phyloP scores from a whole-genome alignment of 2,888 invertebrate genomes.

The Macaria notata region DNA sequence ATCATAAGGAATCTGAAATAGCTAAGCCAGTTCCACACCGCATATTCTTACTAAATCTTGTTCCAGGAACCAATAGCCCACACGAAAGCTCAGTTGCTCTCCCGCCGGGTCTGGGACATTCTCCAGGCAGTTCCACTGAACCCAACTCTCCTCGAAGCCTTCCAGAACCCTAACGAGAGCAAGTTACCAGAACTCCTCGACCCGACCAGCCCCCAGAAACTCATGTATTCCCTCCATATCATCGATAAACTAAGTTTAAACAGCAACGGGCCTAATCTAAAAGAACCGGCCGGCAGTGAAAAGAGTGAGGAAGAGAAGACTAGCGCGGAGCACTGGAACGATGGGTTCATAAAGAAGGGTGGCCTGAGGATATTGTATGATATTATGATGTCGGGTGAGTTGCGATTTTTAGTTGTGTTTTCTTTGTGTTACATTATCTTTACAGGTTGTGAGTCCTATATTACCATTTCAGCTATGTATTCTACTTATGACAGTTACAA shows the following conservation, averaged over 20 bases:
- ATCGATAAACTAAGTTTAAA: conserved; percentile 81
- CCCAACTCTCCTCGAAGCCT: conserved; percentile 91
- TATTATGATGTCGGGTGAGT: conserved; percentile 92
- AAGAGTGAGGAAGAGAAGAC: conserved; percentile 65
- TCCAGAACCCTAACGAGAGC: conserved; percentile 87
- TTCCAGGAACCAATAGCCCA: conserved; percentile 87
- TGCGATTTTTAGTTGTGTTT: not conserved
- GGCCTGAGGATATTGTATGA: conserved; percentile 94
- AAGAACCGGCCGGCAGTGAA: conserved; percentile 53
- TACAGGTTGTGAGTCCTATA: no score
- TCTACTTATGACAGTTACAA: no score
- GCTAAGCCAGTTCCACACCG: no score
- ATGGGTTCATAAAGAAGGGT: conserved; percentile 92
- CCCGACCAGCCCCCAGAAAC: conserved; percentile 94
- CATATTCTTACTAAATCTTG: not conserved
- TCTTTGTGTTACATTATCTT: not conserved
- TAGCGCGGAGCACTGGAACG: conserved; percentile 84
- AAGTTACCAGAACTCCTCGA: conserved; percentile 90
- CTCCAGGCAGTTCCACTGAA: conserved; percentile 95
- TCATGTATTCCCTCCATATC: conserved; percentile 97
- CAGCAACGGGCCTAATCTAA: conserved; percentile 53
- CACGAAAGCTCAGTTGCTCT: conserved; percentile 93
- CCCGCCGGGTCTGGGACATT: conserved; percentile 97
- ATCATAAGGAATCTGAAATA: no score
- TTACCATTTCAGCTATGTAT: no score